A percentile compares a stretch with the other conserved stretches of the same genome.
phyloP scores from a whole-genome alignment of 1,140 invertebrate species.

The Sycobia sp. region DNA sequence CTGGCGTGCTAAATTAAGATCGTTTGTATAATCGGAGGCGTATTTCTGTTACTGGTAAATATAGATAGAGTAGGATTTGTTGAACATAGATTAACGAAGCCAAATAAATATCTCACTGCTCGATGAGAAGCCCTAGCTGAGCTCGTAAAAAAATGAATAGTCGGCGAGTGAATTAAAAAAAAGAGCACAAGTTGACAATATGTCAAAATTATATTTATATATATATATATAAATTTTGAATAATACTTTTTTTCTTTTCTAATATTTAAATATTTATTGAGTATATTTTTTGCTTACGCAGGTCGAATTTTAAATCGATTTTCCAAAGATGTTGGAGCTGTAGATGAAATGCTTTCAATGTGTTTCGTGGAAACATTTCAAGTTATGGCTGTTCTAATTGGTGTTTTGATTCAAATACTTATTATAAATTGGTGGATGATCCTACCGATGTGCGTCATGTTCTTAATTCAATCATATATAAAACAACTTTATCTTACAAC shows the following conservation, averaged over 20 bases:
- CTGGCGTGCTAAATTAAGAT: no score
- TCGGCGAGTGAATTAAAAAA: no score
- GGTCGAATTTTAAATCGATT: conserved; percentile 84
- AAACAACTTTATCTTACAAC: conserved; percentile 77
- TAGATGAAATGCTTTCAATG: conserved; percentile 83
- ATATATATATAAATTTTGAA: conserved; percentile 60
- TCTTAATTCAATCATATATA: conserved; percentile 71
- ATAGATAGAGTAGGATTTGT: no score
- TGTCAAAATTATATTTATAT: conserved; percentile 71
- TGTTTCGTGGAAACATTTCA: conserved; percentile 74
- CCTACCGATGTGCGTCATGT: conserved; percentile 71
- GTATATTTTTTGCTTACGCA: no score
- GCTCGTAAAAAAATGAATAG: no score
- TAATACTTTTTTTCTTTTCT: conserved; percentile 3
- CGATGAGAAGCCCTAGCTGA: no score
- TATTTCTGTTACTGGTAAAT: no score
- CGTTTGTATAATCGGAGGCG: no score
- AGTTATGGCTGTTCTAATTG: conserved; percentile 66
- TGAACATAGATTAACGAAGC: no score
- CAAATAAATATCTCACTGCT: no score
- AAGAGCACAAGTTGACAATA: no score
- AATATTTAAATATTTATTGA: no score
- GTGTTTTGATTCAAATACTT: conserved; percentile 72
- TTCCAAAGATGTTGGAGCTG: conserved; percentile 81
- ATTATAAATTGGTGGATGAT: conserved; percentile 79